Base-by-base conservation (phyloP, 2,797 vertebrate species). In the Acipenser transmontanus region DNA sequence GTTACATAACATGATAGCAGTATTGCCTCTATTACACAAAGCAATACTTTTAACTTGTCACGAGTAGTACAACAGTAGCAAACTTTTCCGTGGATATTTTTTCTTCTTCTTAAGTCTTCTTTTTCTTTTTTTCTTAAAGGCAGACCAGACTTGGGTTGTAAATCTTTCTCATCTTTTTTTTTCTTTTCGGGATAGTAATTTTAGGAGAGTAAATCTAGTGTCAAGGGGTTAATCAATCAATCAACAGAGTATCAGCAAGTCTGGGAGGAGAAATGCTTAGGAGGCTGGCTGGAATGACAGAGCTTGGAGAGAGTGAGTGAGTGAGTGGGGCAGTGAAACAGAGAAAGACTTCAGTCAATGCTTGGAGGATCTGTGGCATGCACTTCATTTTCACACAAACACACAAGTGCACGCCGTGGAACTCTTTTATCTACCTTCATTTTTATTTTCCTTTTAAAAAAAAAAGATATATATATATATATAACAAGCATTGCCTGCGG, bases 171-270 rank as follows among this genome's bases (percentile, higher is more conserved):
- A 34, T 34, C 34, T 34, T 34, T 34, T 34, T 34, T 34, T 34
- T 34, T 34, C 1, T 34, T 34, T 34, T 34, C 34, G 34, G 34
- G 34, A 34, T 34, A 34, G 34, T 34, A 34, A 34, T 34, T 34
- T 17, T 34, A 34, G 34, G 34, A 34, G 34, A 34, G 34, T 34
- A 34, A 34, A 34, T 34, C 34, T 34, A 34, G 34, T 71, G 66
- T 68, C 51, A 60, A 64, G 54, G 66, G 62, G 69, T 71, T 71
- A 34, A 61, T 60, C 59, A 67, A 67, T 70, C 66, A 70, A 67
- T 34, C 34, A 34, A 34, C 66, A 61, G 56, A 67, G 47, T 34
- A 67, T 57, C 67, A 71, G 62, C 62, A 67, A 66, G 62, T 60
- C 62, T 65, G 66, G 70, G 66, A 68, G 66, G 66, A 56, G 70